These are phyloP conservation scores for Neosilurus hyrtlii DNA, from an alignment of 2,797 vertebrate genomes.

Conservation along the genomic window DNA sequence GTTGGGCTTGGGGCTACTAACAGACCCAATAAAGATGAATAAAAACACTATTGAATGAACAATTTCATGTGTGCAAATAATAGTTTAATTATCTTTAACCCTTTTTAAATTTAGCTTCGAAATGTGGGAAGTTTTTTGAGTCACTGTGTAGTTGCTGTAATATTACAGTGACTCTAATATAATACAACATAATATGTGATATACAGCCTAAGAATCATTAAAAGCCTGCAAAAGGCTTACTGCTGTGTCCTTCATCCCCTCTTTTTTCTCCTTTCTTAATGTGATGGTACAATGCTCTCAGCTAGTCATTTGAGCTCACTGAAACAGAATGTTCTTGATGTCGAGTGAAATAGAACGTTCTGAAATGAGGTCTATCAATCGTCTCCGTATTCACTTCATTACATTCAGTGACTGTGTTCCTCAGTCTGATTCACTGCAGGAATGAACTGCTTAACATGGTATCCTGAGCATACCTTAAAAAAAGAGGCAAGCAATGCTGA, in stretches of 20 bases:
- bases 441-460: constrained; percentile 64
- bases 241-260: constrained; percentile 45
- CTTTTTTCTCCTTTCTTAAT: constrained; percentile 58
- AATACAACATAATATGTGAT: constrained; percentile 56
- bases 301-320: constrained; percentile 67
- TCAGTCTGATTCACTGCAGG: constrained; percentile 66
- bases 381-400: constrained; percentile 47
- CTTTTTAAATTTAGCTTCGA: too few species aligned
- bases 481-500: constrained; percentile 65
- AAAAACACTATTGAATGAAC: too few species aligned
- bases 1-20: too few species aligned
- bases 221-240: constrained; percentile 45
- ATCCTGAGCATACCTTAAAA: constrained; percentile 71
- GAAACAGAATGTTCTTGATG: constrained; percentile 58
- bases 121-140: too few species aligned
- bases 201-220: neutral
- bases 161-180: constrained; percentile 53
- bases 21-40: too few species aligned
- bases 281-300: constrained; percentile 60
- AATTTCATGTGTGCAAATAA: too few species aligned
- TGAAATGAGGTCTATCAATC: constrained; percentile 71
- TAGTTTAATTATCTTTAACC: too few species aligned
- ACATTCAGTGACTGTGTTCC: constrained; percentile 64
- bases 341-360: constrained; percentile 60
- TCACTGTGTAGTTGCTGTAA: neutral